These are phyloP conservation scores for Hylomyscus alleni DNA, from an alignment of 2,797 vertebrate genomes.

Conservation along the genomic window DNA sequence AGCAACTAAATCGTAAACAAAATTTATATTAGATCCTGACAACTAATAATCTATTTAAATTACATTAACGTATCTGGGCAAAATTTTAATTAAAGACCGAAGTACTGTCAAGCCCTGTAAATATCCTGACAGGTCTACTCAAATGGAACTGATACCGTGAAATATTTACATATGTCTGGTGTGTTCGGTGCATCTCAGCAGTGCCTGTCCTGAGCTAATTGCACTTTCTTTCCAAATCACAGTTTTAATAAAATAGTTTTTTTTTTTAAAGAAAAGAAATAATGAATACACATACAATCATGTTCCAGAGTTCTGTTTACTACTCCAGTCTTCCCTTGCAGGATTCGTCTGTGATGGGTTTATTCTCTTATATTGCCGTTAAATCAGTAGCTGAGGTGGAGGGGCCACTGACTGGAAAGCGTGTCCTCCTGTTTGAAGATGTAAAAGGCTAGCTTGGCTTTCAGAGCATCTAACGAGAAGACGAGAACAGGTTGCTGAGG, in stretches of 20 bases:
- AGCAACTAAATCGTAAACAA: conserved; percentile 92
- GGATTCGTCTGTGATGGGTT: conserved; percentile 46
- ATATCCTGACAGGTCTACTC: conserved; percentile 89
- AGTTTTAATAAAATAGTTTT: conserved; percentile 59
- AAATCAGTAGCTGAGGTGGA: background rate
- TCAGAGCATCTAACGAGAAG: background rate
- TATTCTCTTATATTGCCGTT: conserved; percentile 70
- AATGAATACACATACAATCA: conserved; percentile 57
- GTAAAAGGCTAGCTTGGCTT: background rate
- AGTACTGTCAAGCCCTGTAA: conserved; percentile 89
- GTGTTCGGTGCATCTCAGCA: conserved; percentile 80
- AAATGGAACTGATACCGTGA: conserved; percentile 85
- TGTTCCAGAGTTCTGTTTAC: conserved; percentile 76
- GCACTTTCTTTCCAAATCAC: conserved; percentile 76
- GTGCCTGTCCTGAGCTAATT: conserved; percentile 76
- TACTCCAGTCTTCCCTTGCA: conserved; percentile 52
- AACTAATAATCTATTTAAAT: conserved; percentile 92
- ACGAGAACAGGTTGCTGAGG: rapidly evolving
- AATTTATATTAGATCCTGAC: conserved; percentile 91
- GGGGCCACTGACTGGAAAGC: background rate
- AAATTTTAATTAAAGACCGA: conserved; percentile 91
- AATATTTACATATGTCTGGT: conserved; percentile 88
- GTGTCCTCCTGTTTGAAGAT: background rate
- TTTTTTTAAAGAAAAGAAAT: conserved; percentile 10
- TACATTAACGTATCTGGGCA: conserved; percentile 89